A percentile compares a stretch with the other conserved stretches of the same genome.
Evolutionary conservation across 2,888 invertebrate species (phyloP).

Genomic region (Euplexia lucipara): DNA sequence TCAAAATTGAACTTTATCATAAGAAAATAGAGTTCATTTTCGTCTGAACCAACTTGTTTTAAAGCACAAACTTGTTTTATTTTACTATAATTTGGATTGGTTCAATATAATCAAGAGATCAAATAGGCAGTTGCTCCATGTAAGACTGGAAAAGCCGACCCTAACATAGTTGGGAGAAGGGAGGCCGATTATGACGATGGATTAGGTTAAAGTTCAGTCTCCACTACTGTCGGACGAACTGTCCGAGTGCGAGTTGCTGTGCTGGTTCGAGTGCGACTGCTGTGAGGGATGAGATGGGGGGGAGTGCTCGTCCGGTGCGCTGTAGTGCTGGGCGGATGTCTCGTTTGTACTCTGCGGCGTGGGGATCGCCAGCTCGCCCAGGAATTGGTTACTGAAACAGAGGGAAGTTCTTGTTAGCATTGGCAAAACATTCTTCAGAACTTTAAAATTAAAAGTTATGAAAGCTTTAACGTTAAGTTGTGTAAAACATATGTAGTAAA

Average conservation of each 20-base stretch:
- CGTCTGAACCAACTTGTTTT: not conserved
- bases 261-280: slow-evolving; percentile 2
- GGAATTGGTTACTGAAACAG: slow-evolving; percentile 46
- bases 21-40: not conserved
- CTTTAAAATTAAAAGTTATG: too few species aligned
- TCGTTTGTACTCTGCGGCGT: slow-evolving; percentile 2
- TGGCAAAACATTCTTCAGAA: not conserved
- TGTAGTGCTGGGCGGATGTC: not conserved
- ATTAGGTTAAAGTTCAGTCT: slow-evolving; percentile 23
- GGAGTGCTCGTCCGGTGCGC: not conserved
- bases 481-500: too few species aligned
- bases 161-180: too few species aligned
- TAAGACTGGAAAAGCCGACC: too few species aligned
- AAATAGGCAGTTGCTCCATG: too few species aligned
- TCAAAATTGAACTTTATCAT: not conserved
- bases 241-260: slow-evolving; percentile 36
- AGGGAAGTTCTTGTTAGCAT: not conserved
- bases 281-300: not conserved
- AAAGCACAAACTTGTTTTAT: not conserved
- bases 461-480: too few species aligned
- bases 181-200: too few species aligned
- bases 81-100: too few species aligned
- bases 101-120: too few species aligned
- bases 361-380: slow-evolving; percentile 57
- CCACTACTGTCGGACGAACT: slow-evolving; percentile 61